Evolutionary conservation across 2,888 invertebrate genomes (phyloP).

Genomic region (Pycnomerus fuliginosus): DNA sequence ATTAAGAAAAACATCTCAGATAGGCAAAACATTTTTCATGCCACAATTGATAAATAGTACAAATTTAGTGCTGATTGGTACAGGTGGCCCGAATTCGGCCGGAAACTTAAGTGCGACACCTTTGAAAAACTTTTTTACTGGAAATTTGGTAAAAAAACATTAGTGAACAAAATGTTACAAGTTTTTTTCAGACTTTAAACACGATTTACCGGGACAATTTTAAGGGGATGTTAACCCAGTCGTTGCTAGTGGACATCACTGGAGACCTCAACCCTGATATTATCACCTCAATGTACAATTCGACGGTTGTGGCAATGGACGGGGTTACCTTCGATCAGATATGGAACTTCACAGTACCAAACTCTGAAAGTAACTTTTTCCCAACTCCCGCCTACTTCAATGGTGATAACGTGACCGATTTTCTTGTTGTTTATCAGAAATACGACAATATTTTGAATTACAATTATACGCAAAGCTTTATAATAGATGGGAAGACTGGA

Average conservation of each 20-base stretch:
- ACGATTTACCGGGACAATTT: conserved; percentile 58
- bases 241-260: conserved; percentile 70
- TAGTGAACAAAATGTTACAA: conserved; percentile 3
- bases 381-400: conserved; percentile 79
- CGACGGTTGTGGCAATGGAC: conserved; percentile 70
- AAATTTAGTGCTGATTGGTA: conserved; percentile 66
- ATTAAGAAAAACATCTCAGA: conserved; percentile 64
- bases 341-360: conserved; percentile 72
- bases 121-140: conserved; percentile 57
- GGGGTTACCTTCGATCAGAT: conserved; percentile 65
- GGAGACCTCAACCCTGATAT: conserved; percentile 72
- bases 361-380: conserved; percentile 70
- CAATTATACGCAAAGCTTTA: conserved; percentile 64
- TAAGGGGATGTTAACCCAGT: conserved; percentile 68
- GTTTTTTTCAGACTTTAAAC: conserved; percentile 20
- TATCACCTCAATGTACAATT: conserved; percentile 70
- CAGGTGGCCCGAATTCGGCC: conserved; percentile 70
- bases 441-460: conserved; percentile 40
- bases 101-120: conserved; percentile 70
- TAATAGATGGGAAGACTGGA: conserved; percentile 64
- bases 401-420: conserved; percentile 74
- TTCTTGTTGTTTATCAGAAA: conserved; percentile 66
- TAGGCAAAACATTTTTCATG: conserved; percentile 70
- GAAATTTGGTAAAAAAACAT: conserved; percentile 50
- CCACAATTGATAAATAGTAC: conserved; percentile 67